Percentiles rank a stretch among this genome's conserved stretches.
These are phyloP conservation scores for Diachasma alloeum DNA, from an alignment of 1,140 invertebrate genomes.

Conservation along the genomic window DNA sequence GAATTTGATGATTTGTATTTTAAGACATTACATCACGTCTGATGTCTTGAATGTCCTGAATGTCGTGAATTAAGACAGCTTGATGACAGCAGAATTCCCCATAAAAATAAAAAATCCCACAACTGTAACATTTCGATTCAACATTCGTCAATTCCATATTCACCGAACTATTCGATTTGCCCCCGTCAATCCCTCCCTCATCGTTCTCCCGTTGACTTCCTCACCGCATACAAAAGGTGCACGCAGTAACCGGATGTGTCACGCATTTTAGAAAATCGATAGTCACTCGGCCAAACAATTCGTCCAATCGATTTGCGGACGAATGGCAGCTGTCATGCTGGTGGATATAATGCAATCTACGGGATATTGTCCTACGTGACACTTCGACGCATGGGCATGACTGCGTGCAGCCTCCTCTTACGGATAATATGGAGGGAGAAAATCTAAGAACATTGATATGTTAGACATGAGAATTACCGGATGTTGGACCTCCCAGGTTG, in stretches of 20 bases:
- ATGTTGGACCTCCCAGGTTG: no score
- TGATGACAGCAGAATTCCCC: no score
- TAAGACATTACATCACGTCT: no score
- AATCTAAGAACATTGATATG: no score
- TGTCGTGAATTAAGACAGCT: no score
- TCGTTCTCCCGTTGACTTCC: not conserved
- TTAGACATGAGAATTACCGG: no score
- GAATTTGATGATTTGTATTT: no score
- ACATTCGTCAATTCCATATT: not conserved
- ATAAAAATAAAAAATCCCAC: not conserved
- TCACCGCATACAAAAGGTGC: not conserved
- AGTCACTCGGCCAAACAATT: not conserved
- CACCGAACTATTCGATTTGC: not conserved
- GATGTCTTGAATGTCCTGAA: no score
- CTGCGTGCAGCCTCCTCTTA: not conserved
- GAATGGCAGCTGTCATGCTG: conserved; percentile 12
- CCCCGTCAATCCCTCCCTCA: not conserved
- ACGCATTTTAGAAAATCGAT: not conserved
- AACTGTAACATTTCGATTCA: not conserved
- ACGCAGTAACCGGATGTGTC: not conserved
- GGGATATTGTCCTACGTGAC: not conserved
- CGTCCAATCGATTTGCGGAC: not conserved
- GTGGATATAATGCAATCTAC: not conserved
- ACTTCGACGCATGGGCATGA: not conserved
- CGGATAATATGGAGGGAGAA: not conserved